Conservation (phyloP, 2,113 vertebrate genomes). For the Pampusana beccarii region DNA sequence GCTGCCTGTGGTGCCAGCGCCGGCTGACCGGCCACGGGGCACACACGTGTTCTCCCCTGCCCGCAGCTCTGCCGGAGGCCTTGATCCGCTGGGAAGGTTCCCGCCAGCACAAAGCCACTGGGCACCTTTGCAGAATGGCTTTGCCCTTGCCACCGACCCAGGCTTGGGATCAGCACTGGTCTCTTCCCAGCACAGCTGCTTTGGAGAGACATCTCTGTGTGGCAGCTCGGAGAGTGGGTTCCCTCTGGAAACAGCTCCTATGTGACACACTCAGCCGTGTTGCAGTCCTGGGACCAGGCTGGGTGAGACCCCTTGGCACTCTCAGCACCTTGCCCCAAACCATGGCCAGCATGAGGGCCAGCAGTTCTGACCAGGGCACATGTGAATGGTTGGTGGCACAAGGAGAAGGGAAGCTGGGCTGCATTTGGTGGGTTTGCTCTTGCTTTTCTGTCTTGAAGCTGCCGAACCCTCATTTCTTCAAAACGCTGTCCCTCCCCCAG, state of each 20-base stretch:
- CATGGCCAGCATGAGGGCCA: rapidly evolving
- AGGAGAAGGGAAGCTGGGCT: not conserved
- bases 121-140: not conserved
- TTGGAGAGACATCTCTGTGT: not conserved
- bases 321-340: not conserved
- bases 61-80: not conserved
- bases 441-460: not conserved
- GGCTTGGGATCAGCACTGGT: rapidly evolving
- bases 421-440: not conserved
- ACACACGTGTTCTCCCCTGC: not conserved
- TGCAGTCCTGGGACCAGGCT: not conserved
- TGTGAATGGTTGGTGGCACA: rapidly evolving
- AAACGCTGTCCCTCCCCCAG: not conserved
- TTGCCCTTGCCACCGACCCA: not conserved
- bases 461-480: not conserved
- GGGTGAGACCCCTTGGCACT: not conserved
- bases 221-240: rapidly evolving
- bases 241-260: not conserved
- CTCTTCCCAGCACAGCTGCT: not conserved
- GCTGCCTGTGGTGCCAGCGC: not conserved
- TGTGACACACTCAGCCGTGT: rapidly evolving
- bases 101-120: not conserved
- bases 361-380: rapidly evolving
- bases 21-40: not conserved
- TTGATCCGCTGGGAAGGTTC: not conserved